Conservation (phyloP, 2,113 vertebrate species). For the Cololabis saira region DNA sequence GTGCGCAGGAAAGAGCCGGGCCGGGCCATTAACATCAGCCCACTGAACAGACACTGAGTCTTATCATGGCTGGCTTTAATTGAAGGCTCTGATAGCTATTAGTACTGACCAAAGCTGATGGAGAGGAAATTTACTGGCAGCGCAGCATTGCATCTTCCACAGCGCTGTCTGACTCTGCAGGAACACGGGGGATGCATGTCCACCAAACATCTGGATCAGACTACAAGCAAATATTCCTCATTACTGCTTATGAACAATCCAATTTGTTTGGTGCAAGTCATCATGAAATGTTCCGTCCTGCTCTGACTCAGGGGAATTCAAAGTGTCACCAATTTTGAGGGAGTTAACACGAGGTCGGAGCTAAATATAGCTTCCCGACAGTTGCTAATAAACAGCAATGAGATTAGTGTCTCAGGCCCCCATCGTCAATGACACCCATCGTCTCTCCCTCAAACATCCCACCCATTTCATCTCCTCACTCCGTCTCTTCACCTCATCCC, state of each 20-base stretch:
- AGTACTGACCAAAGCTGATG: constrained; percentile 52
- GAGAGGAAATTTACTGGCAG: constrained; percentile 44
- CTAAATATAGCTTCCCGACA: constrained; percentile 74
- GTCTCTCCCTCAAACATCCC: constrained; percentile 57
- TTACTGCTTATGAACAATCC: neutral
- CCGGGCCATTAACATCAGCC: constrained; percentile 67
- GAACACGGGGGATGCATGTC: neutral
- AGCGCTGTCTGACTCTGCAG: constrained; percentile 14
- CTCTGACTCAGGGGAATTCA: constrained; percentile 29
- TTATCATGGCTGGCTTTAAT: constrained; percentile 67
- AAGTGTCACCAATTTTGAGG: constrained; percentile 24
- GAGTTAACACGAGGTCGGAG: constrained; percentile 39
- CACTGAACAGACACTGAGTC: constrained; percentile 57
- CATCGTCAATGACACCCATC: constrained; percentile 61
- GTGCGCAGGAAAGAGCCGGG: constrained; percentile 54
- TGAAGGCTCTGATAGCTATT: constrained; percentile 69
- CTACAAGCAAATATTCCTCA: constrained; percentile 3
- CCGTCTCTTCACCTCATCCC: constrained; percentile 51
- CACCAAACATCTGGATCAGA: constrained; percentile 3
- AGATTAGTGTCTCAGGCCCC: constrained; percentile 59
- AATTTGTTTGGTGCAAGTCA: neutral
- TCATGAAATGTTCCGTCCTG: constrained; percentile 2
- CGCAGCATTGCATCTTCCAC: constrained; percentile 16
- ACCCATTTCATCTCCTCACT: constrained; percentile 57
- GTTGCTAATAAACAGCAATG: constrained; percentile 66